Evolutionary conservation across 2,113 vertebrate species (phyloP).

Genomic region (Spea bombifrons): DNA sequence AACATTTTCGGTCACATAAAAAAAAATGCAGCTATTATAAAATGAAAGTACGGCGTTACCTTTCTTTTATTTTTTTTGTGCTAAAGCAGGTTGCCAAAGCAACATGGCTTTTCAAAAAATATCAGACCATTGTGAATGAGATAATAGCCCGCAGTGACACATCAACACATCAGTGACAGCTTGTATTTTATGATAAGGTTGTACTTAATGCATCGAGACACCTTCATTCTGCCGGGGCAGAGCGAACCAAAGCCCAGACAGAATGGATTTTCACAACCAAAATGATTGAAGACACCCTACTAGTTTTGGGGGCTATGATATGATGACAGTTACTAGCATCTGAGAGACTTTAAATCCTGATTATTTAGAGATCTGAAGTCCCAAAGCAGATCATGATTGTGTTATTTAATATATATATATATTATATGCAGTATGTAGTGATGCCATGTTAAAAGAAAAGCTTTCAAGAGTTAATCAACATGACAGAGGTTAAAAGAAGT

Average conservation of each 20-base stretch:
- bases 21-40: not conserved
- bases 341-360: too few relatives aligned
- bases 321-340: too few relatives aligned
- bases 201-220: constrained; percentile 12
- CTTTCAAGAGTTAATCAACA: too few relatives aligned
- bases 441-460: too few relatives aligned
- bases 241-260: not conserved
- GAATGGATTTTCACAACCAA: too few relatives aligned
- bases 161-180: constrained; percentile 22
- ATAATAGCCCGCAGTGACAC: constrained; percentile 38
- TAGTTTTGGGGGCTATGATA: too few relatives aligned
- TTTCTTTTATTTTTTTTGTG: not conserved
- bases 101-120: constrained; percentile 39
- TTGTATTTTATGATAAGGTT: constrained; percentile 27
- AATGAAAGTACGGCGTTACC: constrained; percentile 14
- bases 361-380: too few relatives aligned
- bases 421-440: too few relatives aligned
- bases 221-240: not conserved
- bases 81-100: constrained; percentile 41
- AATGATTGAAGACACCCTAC: too few relatives aligned
- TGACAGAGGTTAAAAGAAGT: too few relatives aligned
- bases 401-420: too few relatives aligned
- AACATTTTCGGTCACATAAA: constrained; percentile 23
- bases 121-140: constrained; percentile 37
- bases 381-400: too few relatives aligned